Percentiles rank a stretch among this genome's conserved stretches.
These are phyloP conservation scores for Dolomedes plantarius DNA, from an alignment of 2,888 invertebrate genomes.

Conservation along the genomic window DNA sequence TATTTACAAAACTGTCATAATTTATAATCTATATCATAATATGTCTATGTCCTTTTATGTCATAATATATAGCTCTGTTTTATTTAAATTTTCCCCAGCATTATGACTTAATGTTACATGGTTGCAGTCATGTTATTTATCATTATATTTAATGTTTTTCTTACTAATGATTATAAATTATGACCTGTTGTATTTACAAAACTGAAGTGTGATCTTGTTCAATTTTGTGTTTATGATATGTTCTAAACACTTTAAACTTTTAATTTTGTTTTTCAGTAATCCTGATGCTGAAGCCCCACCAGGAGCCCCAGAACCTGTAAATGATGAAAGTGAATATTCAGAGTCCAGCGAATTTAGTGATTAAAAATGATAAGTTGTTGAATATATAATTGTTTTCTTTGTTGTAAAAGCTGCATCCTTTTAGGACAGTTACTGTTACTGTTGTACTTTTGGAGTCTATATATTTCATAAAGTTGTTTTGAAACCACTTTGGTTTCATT, in stretches of 20 bases:
- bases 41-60: no score
- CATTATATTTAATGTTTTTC: no score
- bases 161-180: no score
- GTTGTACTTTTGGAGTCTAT: conserved; percentile 12
- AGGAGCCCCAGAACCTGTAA: conserved; percentile 74
- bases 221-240: no score
- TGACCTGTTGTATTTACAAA: no score
- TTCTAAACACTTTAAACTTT: neutral
- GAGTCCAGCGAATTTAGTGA: conserved; percentile 69
- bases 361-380: conserved; percentile 23
- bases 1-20: no score
- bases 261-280: conserved; percentile 25
- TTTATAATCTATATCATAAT: no score
- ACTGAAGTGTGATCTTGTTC: no score
- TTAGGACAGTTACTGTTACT: neutral
- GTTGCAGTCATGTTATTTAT: no score
- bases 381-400: neutral
- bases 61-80: no score
- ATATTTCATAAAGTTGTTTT: neutral
- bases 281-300: conserved; percentile 73
- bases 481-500: neutral
- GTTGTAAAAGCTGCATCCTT: conserved; percentile 3
- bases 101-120: no score
- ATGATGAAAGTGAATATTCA: conserved; percentile 62
- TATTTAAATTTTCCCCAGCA: no score